phyloP scores from a whole-genome alignment of 1,140 invertebrate genomes.

The Drosophila dunni region DNA sequence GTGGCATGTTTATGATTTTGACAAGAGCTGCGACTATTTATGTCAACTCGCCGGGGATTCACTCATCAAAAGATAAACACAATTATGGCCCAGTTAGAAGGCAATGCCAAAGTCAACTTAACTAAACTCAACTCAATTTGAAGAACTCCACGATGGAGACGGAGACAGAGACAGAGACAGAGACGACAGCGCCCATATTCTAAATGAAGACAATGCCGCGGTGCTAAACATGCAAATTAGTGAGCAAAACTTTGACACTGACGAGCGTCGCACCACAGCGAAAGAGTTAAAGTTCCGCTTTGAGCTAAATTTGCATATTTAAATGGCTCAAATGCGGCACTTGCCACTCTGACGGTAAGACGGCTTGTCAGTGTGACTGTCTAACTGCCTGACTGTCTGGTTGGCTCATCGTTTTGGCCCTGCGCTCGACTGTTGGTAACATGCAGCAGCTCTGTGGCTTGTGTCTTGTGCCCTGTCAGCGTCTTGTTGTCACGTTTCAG shows the following conservation, averaged over 20 bases:
- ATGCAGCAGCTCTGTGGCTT: constrained; percentile 25
- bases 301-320: constrained; percentile 76
- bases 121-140: not conserved
- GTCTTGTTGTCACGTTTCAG: constrained; percentile 78
- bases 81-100: constrained; percentile 65
- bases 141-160: not conserved
- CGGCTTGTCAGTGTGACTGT: not conserved
- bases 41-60: constrained; percentile 55
- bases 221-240: constrained; percentile 78
- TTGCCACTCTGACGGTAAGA: constrained; percentile 51
- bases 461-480: constrained; percentile 50
- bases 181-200: too few relatives aligned
- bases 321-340: constrained; percentile 76
- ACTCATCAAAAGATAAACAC: constrained; percentile 78
- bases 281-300: constrained; percentile 79
- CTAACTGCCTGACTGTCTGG: not conserved
- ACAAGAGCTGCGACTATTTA: constrained; percentile 36
- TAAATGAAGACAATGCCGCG: constrained; percentile 65
- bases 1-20: constrained; percentile 66
- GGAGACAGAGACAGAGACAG: not conserved
- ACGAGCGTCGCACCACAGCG: constrained; percentile 31
- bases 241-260: constrained; percentile 59
- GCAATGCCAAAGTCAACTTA: constrained; percentile 18
- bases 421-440: not conserved
- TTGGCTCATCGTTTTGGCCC: constrained; percentile 3